phyloP scores from a whole-genome alignment of 2,113 vertebrate species.

The Melanocharis versteri region DNA sequence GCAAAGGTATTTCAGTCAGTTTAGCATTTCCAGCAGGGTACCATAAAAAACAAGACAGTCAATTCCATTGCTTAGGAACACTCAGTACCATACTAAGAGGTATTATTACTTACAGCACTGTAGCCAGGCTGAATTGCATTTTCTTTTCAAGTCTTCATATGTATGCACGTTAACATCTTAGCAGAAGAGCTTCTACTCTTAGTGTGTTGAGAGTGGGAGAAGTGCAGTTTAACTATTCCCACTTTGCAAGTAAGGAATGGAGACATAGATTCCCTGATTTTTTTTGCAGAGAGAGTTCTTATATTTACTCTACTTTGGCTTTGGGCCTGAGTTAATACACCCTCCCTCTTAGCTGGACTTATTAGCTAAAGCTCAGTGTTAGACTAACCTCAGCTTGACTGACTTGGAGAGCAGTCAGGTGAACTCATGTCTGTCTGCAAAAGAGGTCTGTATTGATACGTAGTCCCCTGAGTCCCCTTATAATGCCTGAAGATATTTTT shows the following conservation, averaged over 20 bases:
- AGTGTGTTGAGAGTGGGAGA: background rate
- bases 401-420: constrained; percentile 2
- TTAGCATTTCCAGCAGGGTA: background rate
- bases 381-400: background rate
- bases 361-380: background rate
- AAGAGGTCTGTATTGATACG: background rate
- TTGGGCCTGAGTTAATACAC: background rate
- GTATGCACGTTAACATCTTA: background rate
- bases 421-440: constrained; percentile 22
- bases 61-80: background rate
- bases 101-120: background rate
- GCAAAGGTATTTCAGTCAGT: background rate
- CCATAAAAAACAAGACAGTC: background rate
- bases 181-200: background rate
- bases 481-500: background rate
- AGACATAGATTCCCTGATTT: background rate
- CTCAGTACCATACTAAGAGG: background rate
- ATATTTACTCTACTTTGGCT: background rate
- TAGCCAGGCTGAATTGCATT: background rate
- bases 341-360: background rate
- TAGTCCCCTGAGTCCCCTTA: background rate
- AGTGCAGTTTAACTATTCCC: background rate
- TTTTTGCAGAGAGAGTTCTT: background rate
- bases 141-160: background rate
- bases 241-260: background rate